Evolutionary conservation across 2,113 vertebrate species (phyloP), one percentile per base, ranked within the genome.

Genomic region (Galbula dea): DNA sequence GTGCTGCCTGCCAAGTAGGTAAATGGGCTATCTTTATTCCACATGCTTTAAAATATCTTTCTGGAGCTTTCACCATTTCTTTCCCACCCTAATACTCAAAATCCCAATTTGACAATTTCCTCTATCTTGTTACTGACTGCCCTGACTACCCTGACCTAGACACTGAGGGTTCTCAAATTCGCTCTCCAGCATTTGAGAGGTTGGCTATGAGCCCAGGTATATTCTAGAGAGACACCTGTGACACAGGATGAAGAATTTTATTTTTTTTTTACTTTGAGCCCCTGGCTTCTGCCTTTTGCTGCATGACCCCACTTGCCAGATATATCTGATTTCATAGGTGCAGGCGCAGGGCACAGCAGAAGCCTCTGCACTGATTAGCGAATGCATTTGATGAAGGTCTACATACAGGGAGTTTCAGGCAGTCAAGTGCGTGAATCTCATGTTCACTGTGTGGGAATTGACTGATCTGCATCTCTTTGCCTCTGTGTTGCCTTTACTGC

Each of bases 401-500:
- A 10, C 1, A 2, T 79, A 20, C 65, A 71, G 89, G 72, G 41
- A 80, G 34, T 66, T 86, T 74, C 76, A 69, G n/a, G 36, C 74
- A 84, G 36, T 29, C 45, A 49, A 18, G n/a, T 29, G 37, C 36
- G 11, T 22, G 66, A 65, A 57, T 67, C 73, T 74, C 30, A 26
- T 0, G 0, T 68, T 65, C 66, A 19, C 6, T 52, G 43, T 3
- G 1, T 16, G 24, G 24, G 24, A 21, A 36, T 46, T 23, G 37
- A 32, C 67, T 54, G 49, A 45, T 48, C 45, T 80, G 45, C 4
- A 0, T 41, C 45, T 78, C 36, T 54, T 65, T 93, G 45, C 49
- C 26, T 69, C 45, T 0, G 0, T 74, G 29, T 72, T 78, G 48
- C 30, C 30, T 61, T 82, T 49, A 2, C 52, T 84, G 48, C 30